Evolutionary conservation across 2,888 invertebrate genomes (phyloP), one percentile per base, ranked within the genome.

Genomic region (Apotomis turbidana): DNA sequence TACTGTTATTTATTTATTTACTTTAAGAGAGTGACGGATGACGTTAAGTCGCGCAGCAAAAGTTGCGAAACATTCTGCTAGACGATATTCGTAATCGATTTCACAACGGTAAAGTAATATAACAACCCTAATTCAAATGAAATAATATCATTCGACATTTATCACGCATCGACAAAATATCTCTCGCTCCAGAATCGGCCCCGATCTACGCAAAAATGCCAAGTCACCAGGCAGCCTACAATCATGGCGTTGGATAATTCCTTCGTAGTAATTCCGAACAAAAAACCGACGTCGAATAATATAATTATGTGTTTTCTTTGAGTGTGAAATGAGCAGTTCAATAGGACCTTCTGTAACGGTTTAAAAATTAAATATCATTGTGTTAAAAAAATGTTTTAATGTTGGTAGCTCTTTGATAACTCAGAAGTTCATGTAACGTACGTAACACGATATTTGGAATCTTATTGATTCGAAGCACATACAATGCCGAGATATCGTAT

Each of bases 271-370:
- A 93, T 91, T 92, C 87, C 80, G 82, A 83, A 90, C 88, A 91
- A 91, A 91, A 91, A 91, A 86, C 81, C 81, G 58, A 78, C 82
- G 83, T 82, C 83, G 90, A 88, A 90, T 90, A 88, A 90, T 89
- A 87, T 91, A 93, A 93, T 93, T 93, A 91, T 90, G 84, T 90
- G 88, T 90, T 90, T 85, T 87, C 85, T 82, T 83, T 79, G 84
- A 86, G 87, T 89, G 89, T 89, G 89, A 92, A 91, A 91, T 90
- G 85, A 90, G 87, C 88, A 90, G 90, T 90, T 90, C 88, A 90
- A 90, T 90, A 88, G 83, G 64, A 68, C 77, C 79, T 81, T 79
- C 79, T 80, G 78, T 78, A 66, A 71, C 74, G 59, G 80, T 66
- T 72, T 58, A 67, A 61, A 69, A 73, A 59, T 67, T 68, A 75